Base-by-base conservation (phyloP, 2,113 vertebrate genomes). In the Isichthys henryi region DNA sequence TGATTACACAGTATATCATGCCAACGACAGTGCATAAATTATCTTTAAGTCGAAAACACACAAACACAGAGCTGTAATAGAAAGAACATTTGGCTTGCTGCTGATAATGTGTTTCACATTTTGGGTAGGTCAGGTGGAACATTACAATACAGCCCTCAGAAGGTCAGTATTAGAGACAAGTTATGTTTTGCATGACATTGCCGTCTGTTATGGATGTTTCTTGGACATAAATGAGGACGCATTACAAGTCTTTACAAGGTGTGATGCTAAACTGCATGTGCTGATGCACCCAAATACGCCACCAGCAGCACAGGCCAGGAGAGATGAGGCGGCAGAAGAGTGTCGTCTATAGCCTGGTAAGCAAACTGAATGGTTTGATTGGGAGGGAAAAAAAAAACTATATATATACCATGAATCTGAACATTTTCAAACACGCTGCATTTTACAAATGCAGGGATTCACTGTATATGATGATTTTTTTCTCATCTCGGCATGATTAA, bases 261-360 rank as follows among this genome's bases (percentile, higher is more conserved):
- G 3, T 23, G 87, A 88, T 35, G 87, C 87, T 39, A 56, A 88
- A 62, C 35, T 27, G 13, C 58, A 88, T 88, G 87, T 88, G 53
- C 87, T 58, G 10, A 46, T 46, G 87, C 31, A 70, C 19, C 11
- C 15, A 21, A 21, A 39, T 48, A 66, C 9, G 21, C 11, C 66
- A 31, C 53, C 87, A 46, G 87, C 31, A 62, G 86, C 86, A 58
- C n/a, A 17, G 86, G 49, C 27, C 19, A 53, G 50, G 86, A 58
- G 86, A n/a, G 86, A 88, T 31, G 27, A 56, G 86, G 31, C 39
- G 86, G 86, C 86, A 88, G 86, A 66, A 23, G 35, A 88, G 39
- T 21, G 43, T 52, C 49, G 6, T 53, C 85, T 87, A 49, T 87
- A 53, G 85, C 48, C 85, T 87, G 85, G 15, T 53, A 87, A 87